These are phyloP conservation scores for Poliocrania exsul DNA, from an alignment of 2,797 vertebrate species.

Conservation along the genomic window DNA sequence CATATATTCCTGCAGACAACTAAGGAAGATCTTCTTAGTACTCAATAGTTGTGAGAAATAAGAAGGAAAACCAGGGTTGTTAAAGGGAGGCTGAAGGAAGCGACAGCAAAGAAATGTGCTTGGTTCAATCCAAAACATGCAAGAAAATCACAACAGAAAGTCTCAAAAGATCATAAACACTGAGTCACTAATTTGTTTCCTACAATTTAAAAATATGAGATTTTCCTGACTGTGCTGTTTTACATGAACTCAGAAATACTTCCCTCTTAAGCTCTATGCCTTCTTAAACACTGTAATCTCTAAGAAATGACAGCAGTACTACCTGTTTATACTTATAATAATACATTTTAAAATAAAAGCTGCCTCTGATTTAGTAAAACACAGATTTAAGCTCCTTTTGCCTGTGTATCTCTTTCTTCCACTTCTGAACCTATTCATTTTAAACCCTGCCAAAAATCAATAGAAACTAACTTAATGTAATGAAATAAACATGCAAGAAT, in stretches of 20 bases:
- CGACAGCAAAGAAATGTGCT: neutral
- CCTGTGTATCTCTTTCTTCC: neutral
- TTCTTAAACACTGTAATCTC: neutral
- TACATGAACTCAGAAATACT: neutral
- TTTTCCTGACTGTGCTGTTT: neutral
- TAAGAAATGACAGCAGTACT: neutral
- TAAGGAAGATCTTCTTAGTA: neutral
- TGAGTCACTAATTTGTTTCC: neutral
- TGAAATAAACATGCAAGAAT: neutral
- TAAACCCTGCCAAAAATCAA: neutral
- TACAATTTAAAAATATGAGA: neutral
- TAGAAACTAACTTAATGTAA: neutral
- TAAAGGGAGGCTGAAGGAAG: neutral
- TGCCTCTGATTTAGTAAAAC: neutral
- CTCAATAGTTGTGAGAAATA: neutral
- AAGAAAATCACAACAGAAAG: neutral
- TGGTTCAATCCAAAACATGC: constrained; percentile 5
- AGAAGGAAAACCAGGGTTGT: neutral
- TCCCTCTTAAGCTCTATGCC: neutral
- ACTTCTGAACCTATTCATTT: neutral
- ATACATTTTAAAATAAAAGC: neutral
- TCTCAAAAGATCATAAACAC: neutral
- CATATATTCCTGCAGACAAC: neutral
- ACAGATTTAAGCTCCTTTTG: neutral
- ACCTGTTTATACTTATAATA: neutral